Evolutionary conservation across 1,140 invertebrate species (phyloP), one percentile per base, ranked within the genome.

Genomic region (Sitophilus oryzae): DNA sequence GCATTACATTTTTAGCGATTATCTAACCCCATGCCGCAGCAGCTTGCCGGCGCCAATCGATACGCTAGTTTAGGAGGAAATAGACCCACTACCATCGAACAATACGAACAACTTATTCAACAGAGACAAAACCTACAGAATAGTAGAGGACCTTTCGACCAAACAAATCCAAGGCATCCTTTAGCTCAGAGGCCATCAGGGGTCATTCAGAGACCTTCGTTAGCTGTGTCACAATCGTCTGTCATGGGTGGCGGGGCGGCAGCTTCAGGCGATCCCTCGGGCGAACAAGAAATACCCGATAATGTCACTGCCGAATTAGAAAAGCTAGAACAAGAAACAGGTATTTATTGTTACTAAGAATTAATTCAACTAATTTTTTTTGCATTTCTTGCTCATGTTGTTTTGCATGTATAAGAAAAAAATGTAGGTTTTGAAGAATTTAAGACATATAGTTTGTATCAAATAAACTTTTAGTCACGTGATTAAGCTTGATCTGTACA

Each of bases 291-390:
- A 69, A 85, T 89, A 69, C 85, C 88, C 3, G 86, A 89, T 61
- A 86, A 84, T 60, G 86, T 89, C 5, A 89, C 82, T 1, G 82
- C 80, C 14, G 84, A 86, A 67, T 65, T 91, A 57, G 86, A 89
- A 61, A 89, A 90, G 63, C 71, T 89, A 11, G 86, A 90, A 69
- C 85, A 89, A 69, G 78, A 81, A 60, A 69, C 73, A 4, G 64
- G 60, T 58, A 44, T 11, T 4, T 49, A 15, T 48, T 25, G n/a
- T n/a, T n/a, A n/a, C 6, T 52, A 5, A 22, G 8, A 23, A 19
- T 19, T 11, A 10, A 42, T 18, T 40, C 8, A 3, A 34, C n/a
- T 34, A 0, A 3, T 36, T 5, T 25, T 1, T 22, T 36, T 1
- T n/a, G 2, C 19, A 47, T 40, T 38, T 22, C 15, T 46, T 55